Conservation (phyloP, 2,888 invertebrate species). For the Amaurobius ferox region DNA sequence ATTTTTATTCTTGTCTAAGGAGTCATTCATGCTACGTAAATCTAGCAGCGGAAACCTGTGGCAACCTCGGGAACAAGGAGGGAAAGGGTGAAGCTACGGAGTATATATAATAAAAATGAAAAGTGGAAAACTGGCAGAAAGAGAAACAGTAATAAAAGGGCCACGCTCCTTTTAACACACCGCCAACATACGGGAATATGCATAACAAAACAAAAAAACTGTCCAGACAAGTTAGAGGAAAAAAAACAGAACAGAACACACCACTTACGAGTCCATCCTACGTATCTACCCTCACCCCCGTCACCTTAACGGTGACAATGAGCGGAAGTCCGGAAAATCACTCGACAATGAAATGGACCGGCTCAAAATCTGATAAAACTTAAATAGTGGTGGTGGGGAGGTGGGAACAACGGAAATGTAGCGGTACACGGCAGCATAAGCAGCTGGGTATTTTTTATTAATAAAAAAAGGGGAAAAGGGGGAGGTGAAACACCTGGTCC, state of each 20-base stretch:
- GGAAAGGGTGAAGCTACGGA: neutral
- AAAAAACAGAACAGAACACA: neutral
- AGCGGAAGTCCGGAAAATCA: conserved; percentile 55
- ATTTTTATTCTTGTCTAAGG: too few relatives aligned
- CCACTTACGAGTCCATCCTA: conserved; percentile 26
- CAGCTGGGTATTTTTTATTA: conserved; percentile 66
- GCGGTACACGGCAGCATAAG: conserved; percentile 57
- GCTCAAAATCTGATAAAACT: conserved; percentile 55
- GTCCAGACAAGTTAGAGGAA: neutral
- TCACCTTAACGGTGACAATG: conserved; percentile 42
- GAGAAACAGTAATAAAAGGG: conserved; percentile 32
- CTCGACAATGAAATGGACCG: conserved; percentile 50
- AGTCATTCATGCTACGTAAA: too few relatives aligned
- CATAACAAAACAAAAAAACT: conserved; percentile 5
- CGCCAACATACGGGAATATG: neutral
- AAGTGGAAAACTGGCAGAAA: neutral
- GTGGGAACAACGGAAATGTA: conserved; percentile 65
- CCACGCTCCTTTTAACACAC: conserved; percentile 1
- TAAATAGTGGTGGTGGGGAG: conserved; percentile 24
- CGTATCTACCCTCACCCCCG: conserved; percentile 22
- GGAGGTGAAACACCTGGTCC: conserved; percentile 53
- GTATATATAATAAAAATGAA: too few relatives aligned
- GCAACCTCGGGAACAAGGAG: neutral
- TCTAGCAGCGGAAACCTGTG: too few relatives aligned
- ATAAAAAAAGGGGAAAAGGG: conserved; percentile 15